Base-by-base conservation (phyloP, 2,113 vertebrate species). In the Tor tambroides region DNA sequence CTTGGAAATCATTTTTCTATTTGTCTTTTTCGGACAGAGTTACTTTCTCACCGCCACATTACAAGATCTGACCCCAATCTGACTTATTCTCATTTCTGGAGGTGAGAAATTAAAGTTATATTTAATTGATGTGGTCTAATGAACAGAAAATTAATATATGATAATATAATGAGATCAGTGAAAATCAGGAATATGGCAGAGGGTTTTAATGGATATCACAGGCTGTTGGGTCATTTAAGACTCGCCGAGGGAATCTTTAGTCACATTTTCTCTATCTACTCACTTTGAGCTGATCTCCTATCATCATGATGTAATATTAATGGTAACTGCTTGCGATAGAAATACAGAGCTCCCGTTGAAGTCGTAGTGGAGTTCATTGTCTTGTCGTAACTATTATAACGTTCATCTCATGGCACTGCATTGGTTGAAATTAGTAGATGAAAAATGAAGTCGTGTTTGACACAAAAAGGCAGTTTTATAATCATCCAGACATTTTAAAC, bases 91-190 rank as follows among this genome's bases (percentile, higher is more conserved):
- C 38, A 43, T 83, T 51, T 46, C 80, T 28, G 10, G 10, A 46
- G 26, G 46, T 23, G 5, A 28, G 26, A 69, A 67, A 83, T 43
- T 83, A 69, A 69, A 69, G 41, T 26, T 69, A 69, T 30, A 30
- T 69, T 83, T 69, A 83, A 82, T 83, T 69, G 80, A 83, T 69
- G 43, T 21, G 26, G 41, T 51, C 61, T 14, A 61, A 82, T 43
- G 41, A 43, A 82, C 0, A 10, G 26, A 51, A 32, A 65, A 69
- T 69, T 51, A 51, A 77, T 77, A 77, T 51, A 46, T 77, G 61
- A 32, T 69, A 30, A 54, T 83, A 28, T 65, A 49, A 46, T 23
- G 63, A 83, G 43, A 69, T 83, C 63, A 69, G 43, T 7, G 61
- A 49, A 49, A 65, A 82, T 82, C 59, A 43, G 59, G n/a, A 67